Base-by-base conservation (phyloP, 2,888 invertebrate genomes). In the Calameuta filiformis region DNA sequence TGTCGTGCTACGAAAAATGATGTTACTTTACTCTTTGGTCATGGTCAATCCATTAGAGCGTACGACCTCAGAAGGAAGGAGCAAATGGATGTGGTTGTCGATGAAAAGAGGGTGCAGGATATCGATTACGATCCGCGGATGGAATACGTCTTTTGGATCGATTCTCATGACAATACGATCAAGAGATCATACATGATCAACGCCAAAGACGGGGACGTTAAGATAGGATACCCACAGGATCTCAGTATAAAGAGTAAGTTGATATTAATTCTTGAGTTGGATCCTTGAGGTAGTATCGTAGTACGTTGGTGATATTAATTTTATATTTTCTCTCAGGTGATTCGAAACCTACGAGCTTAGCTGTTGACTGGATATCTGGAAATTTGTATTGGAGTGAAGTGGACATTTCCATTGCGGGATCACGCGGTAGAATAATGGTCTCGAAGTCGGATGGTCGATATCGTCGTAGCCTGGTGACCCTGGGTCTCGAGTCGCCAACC, bases 61-160 rank as follows among this genome's bases (percentile, higher is more conserved):
- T 94, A 95, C 81, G 94, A 94, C 74, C 91, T 95, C 35, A 94
- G 94, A 75, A 94, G 94, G 87, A 93, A 94, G 81, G 95, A 96
- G 82, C 95, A 96, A 88, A 92, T 95, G 80, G 96, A 96, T 84
- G 95, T 98, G 0, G 95, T 98, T 73, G 94, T 94, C 0, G 94
- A 96, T 15, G 98, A 98, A 89, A 97, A 97, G 90, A 94, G 98
- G 76, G 96, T 99, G 77, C 96, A 98, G 87, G 97, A 98, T 0
- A 92, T 99, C 76, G 99, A 99, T 91, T 97, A 97, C 87, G 97
- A 98, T 91, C 96, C 97, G 0, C 94, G 93, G 79, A 92, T 93
- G 34, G 96, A 97, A 89, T 96, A 98, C 89, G 93, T 99, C 78
- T 99, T 97, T 93, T 99, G 99, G 98, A 97, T 98, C 0, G 99